Base-by-base conservation (phyloP, 2,797 vertebrate genomes). In the Sebastes steindachneri region DNA sequence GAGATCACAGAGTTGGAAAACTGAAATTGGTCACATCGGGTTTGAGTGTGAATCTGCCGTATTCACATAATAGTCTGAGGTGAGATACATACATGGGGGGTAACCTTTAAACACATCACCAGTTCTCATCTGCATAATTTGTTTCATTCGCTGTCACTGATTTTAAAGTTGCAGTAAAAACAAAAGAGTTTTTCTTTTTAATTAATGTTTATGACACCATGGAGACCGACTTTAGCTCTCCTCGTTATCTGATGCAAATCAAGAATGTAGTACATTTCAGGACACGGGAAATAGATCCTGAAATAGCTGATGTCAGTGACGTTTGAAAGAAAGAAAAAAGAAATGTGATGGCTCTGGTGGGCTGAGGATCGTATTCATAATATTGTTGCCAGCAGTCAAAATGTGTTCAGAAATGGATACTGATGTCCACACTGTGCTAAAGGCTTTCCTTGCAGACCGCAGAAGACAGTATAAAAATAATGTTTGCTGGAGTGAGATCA, bases 31-130 rank as follows among this genome's bases (percentile, higher is more conserved):
- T 73, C 55, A 23, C 8, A 54, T 31, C 31, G 17, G 11, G 57
- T 65, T 55, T 23, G 12, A 6, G 28, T n/a, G 35, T 25, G 19
- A 54, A 67, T 29, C 21, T 8, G 48, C 48, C 19, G 31, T 28
- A 58, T 59, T 55, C 14, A 21, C 2, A 0, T 25, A 51, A 65
- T 77, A 26, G 74, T 74, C 26, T n/a, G 58, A 58, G 68, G 35
- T 7, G 17, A 48, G 17, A 48, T 9, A 21, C n/a, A 53, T 21
- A 53, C n/a, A 19, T 76, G 23, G 31, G 65, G 14, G 62, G 58
- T 53, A 66, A 79, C 68, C 31, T 84, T 82, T 63, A 65, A 54
- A 66, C 9, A 48, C 15, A 37, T 79, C 69, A 35, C 9, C 11
- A 31, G 15, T n/a, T 68, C 23, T 58, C 9, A 37, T 72, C 48